A percentile compares a stretch with the other conserved stretches of the same genome.
Conservation (phyloP, 2,888 invertebrate genomes). For the Thelaira solivaga region DNA sequence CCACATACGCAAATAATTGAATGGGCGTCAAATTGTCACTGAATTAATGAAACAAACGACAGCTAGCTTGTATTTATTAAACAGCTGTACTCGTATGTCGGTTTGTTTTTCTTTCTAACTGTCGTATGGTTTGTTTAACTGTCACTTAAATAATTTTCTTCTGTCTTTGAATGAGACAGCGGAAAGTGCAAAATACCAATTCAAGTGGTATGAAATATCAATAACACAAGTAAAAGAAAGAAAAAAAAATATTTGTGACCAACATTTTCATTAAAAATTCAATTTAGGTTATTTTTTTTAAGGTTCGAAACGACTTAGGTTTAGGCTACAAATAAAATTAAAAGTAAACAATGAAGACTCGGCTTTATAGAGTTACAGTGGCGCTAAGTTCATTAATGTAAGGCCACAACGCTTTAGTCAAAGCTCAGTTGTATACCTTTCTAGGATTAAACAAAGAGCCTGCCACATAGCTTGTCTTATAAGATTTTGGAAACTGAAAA, state of each 20-base stretch:
- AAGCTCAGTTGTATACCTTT: no score
- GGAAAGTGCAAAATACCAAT: not conserved
- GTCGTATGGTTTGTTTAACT: conserved; percentile 5
- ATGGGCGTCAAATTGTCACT: conserved; percentile 58
- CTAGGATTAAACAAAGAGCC: no score
- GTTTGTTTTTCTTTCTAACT: not conserved
- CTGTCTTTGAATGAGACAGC: conserved; percentile 9
- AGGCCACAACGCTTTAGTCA: no score
- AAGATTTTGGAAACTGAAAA: no score
- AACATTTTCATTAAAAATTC: not conserved
- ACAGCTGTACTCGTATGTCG: conserved; percentile 32
- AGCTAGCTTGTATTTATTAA: not conserved
- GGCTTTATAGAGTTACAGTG: no score
- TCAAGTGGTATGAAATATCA: not conserved
- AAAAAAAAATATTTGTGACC: conserved; percentile 11
- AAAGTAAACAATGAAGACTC: no score
- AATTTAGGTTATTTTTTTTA: not conserved
- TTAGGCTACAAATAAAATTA: not conserved
- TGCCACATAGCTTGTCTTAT: no score
- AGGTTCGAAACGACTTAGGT: not conserved
- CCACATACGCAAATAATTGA: conserved; percentile 47
- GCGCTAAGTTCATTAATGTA: no score
- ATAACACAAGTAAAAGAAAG: no score
- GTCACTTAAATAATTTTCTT: not conserved
- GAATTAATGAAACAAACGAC: conserved; percentile 21